Evolutionary conservation across 2,113 vertebrate genomes (phyloP).

Genomic region (Herpailurus yagouaroundi): DNA sequence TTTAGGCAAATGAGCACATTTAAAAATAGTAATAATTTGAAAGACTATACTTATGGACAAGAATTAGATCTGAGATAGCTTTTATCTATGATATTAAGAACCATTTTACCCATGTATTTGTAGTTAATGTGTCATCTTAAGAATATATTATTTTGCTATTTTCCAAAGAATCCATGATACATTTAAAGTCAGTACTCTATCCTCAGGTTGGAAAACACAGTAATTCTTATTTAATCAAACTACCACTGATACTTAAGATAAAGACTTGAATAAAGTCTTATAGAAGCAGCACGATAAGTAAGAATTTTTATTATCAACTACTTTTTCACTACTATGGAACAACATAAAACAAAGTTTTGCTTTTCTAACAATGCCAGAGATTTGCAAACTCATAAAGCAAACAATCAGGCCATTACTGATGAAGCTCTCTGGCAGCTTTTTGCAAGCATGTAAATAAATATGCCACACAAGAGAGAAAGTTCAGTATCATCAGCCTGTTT

Average conservation of each 20-base stretch:
- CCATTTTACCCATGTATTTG: constrained; percentile 6
- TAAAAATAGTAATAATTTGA: constrained; percentile 1
- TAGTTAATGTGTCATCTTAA: constrained; percentile 50
- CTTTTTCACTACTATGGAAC: neutral
- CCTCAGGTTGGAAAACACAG: neutral
- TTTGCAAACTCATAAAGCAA: constrained; percentile 26
- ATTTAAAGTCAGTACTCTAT: constrained; percentile 1
- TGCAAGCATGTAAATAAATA: neutral
- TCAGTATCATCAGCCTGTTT: neutral
- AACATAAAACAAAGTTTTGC: constrained; percentile 13
- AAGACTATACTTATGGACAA: neutral
- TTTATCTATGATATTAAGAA: constrained; percentile 52
- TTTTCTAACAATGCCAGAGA: neutral
- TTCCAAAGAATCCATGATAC: constrained; percentile 31
- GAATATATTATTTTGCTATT: constrained; percentile 1
- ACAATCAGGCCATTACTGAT: neutral
- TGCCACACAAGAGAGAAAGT: neutral
- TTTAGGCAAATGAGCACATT: constrained; percentile 25
- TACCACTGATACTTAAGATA: constrained; percentile 17
- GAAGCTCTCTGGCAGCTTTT: neutral
- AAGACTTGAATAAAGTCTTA: constrained; percentile 10
- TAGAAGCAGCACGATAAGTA: neutral
- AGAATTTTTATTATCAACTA: constrained; percentile 21
- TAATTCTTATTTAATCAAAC: constrained; percentile 47
- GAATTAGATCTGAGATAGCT: constrained; percentile 3